Evolutionary conservation across 2,113 vertebrate genomes (phyloP).

Genomic region (Podocnemis expansa): DNA sequence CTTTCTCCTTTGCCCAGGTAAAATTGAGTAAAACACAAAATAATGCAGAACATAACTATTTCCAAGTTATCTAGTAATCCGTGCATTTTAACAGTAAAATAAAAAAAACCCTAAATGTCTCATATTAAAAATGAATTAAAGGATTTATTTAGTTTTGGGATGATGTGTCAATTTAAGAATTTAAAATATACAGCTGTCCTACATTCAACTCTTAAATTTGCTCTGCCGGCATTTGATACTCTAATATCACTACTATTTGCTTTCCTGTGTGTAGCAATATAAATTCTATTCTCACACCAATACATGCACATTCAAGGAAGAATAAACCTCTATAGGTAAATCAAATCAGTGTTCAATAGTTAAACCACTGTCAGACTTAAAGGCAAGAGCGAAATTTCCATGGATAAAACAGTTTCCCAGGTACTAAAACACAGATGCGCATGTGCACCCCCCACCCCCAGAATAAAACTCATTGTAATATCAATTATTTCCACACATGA

Average conservation of each 20-base stretch:
- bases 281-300: background rate
- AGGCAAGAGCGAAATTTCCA: background rate
- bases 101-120: no score
- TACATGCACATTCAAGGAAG: background rate
- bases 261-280: background rate
- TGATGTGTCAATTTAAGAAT: background rate
- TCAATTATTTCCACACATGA: background rate
- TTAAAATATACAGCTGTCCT: slow-evolving; percentile 15
- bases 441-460: background rate
- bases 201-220: background rate
- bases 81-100: background rate
- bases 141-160: background rate
- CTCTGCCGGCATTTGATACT: background rate
- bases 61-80: background rate
- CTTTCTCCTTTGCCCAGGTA: slow-evolving; percentile 22
- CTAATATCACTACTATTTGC: background rate
- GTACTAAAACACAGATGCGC: background rate
- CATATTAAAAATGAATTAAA: no score
- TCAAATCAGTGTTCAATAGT: slow-evolving; percentile 28
- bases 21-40: background rate
- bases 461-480: background rate
- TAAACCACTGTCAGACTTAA: slow-evolving; percentile 41
- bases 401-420: background rate
- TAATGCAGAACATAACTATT: background rate
- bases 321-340: background rate